Percentiles rank a stretch among this genome's conserved stretches.
Evolutionary conservation across 2,888 invertebrate genomes (phyloP).

Genomic region (Embidobia sp.): DNA sequence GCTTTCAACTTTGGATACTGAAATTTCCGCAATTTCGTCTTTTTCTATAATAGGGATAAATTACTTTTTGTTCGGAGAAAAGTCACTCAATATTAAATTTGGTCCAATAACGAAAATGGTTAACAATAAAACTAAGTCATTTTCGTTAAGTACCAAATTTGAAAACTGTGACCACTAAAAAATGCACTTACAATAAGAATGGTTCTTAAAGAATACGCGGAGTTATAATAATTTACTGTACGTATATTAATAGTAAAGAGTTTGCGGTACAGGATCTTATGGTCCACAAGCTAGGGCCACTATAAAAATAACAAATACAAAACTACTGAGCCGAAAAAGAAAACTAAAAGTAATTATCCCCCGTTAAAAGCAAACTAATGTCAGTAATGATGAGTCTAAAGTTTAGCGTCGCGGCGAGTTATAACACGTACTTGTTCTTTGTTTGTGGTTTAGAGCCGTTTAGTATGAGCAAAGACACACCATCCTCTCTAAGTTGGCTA

Average conservation of each 20-base stretch:
- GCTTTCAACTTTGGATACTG: conserved; percentile 2
- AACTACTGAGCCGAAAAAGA: no score
- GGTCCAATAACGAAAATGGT: no score
- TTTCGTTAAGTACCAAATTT: conserved; percentile 4
- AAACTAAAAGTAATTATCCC: conserved; percentile 48
- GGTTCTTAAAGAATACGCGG: no score
- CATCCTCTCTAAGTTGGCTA: conserved; percentile 71
- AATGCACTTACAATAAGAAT: background rate
- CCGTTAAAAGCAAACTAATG: background rate
- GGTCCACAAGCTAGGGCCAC: no score
- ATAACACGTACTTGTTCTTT: conserved; percentile 64
- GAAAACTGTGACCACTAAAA: background rate
- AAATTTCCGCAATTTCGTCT: conserved; percentile 45
- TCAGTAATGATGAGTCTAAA: conserved; percentile 16
- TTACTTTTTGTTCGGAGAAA: conserved; percentile 40
- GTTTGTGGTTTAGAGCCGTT: conserved; percentile 73
- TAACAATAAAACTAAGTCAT: background rate
- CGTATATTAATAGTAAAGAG: no score
- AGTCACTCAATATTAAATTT: no score
- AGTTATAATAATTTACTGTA: no score
- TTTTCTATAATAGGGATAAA: conserved; percentile 48
- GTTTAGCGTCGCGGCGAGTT: conserved; percentile 36
- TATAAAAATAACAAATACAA: no score
- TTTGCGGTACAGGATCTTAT: no score
- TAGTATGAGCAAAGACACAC: conserved; percentile 73